phyloP scores from a whole-genome alignment of 2,113 vertebrate species.

The Rutilus rutilus region DNA sequence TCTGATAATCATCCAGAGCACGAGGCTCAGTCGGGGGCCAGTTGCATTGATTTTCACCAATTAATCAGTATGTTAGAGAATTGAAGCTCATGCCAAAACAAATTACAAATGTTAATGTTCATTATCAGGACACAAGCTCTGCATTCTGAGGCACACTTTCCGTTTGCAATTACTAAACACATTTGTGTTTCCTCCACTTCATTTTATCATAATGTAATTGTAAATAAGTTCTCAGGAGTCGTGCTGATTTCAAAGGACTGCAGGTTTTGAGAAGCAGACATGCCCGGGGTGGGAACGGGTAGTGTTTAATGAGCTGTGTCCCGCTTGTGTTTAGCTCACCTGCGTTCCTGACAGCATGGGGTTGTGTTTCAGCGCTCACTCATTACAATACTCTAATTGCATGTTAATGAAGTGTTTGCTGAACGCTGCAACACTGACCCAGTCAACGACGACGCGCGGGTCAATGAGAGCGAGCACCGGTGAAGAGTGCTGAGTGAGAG shows the following conservation, averaged over 20 bases:
- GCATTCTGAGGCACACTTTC: slow-evolving; percentile 43
- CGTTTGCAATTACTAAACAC: slow-evolving; percentile 46
- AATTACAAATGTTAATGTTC: slow-evolving; percentile 43
- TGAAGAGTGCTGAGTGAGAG: neutral
- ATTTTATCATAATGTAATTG: slow-evolving; percentile 35
- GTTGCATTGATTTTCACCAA: slow-evolving; percentile 54
- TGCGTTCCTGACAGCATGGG: slow-evolving; percentile 60
- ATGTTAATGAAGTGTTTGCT: slow-evolving; percentile 71
- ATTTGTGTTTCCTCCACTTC: slow-evolving; percentile 21
- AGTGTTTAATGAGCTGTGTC: slow-evolving; percentile 64
- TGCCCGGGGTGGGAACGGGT: slow-evolving; percentile 28
- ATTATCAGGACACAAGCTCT: slow-evolving; percentile 20
- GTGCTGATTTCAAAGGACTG: slow-evolving; percentile 45
- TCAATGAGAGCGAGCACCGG: slow-evolving; percentile 3
- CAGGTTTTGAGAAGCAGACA: slow-evolving; percentile 20
- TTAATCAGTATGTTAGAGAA: slow-evolving; percentile 50
- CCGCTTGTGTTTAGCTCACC: slow-evolving; percentile 59
- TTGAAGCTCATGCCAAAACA: slow-evolving; percentile 32
- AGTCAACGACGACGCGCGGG: slow-evolving; percentile 60
- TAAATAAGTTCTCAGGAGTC: slow-evolving; percentile 47
- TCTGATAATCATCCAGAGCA: slow-evolving; percentile 42
- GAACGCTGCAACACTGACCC: slow-evolving; percentile 56
- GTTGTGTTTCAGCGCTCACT: slow-evolving; percentile 51
- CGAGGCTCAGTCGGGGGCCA: slow-evolving; percentile 28
- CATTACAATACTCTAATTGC: slow-evolving; percentile 69